Percentiles rank a stretch among this genome's conserved stretches.
These are phyloP conservation scores for Megathymus violae DNA, from an alignment of 1,140 invertebrate species.

Conservation along the genomic window DNA sequence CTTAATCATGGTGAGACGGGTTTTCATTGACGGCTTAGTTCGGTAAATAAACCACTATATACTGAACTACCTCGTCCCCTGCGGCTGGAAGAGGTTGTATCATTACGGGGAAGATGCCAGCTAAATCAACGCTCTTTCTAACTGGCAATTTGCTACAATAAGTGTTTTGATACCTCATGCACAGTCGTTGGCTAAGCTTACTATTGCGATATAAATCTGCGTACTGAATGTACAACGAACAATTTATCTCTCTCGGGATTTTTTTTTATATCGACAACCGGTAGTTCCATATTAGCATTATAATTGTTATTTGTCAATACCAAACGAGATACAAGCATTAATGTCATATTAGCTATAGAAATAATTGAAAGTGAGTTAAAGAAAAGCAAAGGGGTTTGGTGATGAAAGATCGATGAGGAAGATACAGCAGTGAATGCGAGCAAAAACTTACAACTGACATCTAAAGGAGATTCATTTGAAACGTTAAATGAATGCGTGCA, in stretches of 20 bases:
- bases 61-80: not conserved
- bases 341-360: slow-evolving; percentile 10
- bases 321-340: slow-evolving; percentile 13
- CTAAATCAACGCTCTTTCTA: slow-evolving; percentile 9
- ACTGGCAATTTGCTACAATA: slow-evolving; percentile 10
- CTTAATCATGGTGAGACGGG: slow-evolving; percentile 48
- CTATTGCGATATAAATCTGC: slow-evolving; percentile 7
- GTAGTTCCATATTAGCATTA: slow-evolving; percentile 1
- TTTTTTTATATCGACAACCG: slow-evolving; percentile 15
- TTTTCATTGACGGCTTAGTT: slow-evolving; percentile 63
- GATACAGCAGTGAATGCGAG: slow-evolving; percentile 1
- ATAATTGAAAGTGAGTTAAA: not conserved
- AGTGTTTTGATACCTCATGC: slow-evolving; percentile 21
- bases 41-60: slow-evolving; percentile 8
- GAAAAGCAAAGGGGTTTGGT: slow-evolving; percentile 7
- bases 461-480: slow-evolving; percentile 12
- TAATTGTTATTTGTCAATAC: slow-evolving; percentile 11
- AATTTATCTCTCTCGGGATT: slow-evolving; percentile 17
- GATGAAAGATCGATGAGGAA: slow-evolving; percentile 18
- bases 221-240: not conserved
- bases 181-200: not conserved
- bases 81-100: not conserved
- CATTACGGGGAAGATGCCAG: not conserved
- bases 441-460: slow-evolving; percentile 27
- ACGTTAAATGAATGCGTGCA: slow-evolving; percentile 28